Evolutionary conservation across 2,888 invertebrate species (phyloP).

Genomic region (Lottia gigantea): DNA sequence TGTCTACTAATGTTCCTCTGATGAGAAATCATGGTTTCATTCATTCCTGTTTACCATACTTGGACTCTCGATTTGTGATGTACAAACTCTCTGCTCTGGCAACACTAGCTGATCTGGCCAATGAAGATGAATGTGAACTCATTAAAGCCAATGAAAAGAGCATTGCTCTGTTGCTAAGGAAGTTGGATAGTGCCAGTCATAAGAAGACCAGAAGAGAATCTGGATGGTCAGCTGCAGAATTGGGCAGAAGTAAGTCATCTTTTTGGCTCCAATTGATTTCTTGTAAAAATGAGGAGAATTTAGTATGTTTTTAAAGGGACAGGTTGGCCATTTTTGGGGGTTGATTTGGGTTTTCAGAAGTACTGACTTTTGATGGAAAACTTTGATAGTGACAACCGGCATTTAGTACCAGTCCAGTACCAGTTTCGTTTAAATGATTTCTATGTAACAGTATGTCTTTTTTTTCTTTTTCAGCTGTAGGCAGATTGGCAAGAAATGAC

Average conservation of each 20-base stretch:
- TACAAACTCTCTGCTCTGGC: slow-evolving; percentile 32
- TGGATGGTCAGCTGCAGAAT: slow-evolving; percentile 37
- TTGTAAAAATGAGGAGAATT: too few species aligned
- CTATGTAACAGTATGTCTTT: neutral
- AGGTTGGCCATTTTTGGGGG: too few species aligned
- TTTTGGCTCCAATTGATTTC: too few species aligned
- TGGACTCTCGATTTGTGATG: slow-evolving; percentile 31
- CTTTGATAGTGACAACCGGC: too few species aligned
- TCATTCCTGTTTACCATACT: slow-evolving; percentile 29
- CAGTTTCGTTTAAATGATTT: too few species aligned
- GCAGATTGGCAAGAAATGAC: slow-evolving; percentile 43
- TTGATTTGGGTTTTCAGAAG: too few species aligned
- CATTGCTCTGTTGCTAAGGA: slow-evolving; percentile 32
- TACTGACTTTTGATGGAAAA: too few species aligned
- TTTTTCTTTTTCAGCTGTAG: slow-evolving; percentile 31
- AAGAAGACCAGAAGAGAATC: slow-evolving; percentile 14
- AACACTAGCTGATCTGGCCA: slow-evolving; percentile 38
- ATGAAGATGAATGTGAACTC: slow-evolving; percentile 42
- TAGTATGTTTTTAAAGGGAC: too few species aligned
- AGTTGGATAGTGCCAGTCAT: slow-evolving; percentile 25
- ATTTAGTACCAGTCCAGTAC: too few species aligned
- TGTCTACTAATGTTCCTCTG: slow-evolving; percentile 4
- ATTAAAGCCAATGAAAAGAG: slow-evolving; percentile 29
- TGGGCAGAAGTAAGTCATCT: slow-evolving; percentile 30
- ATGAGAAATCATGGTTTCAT: slow-evolving; percentile 30